Conservation (phyloP, 2,797 vertebrate genomes). For the Lepus oiostolus region DNA sequence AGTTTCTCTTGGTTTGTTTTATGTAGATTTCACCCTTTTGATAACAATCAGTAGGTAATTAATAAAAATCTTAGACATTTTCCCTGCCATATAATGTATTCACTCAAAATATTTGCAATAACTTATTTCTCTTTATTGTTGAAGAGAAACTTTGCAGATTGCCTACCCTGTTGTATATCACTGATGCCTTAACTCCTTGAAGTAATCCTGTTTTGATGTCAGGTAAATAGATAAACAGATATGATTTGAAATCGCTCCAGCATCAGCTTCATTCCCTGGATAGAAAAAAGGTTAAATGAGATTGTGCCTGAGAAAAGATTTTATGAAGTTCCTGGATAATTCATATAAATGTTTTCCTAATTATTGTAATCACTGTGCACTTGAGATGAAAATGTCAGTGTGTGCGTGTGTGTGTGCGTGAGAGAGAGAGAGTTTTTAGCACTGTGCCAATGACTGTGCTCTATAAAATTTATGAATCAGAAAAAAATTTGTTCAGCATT, state of each 20-base stretch:
- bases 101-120: not conserved
- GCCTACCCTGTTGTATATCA: not conserved
- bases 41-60: not conserved
- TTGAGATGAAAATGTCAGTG: not conserved
- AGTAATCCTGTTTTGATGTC: not conserved
- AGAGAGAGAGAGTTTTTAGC: not conserved
- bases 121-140: not conserved
- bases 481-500: not conserved
- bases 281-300: not conserved
- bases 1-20: not conserved
- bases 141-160: not conserved
- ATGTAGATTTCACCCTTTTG: not conserved
- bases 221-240: not conserved
- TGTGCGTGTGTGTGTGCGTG: not conserved
- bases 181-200: not conserved
- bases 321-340: not conserved
- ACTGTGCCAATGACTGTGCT: not conserved
- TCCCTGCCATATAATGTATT: not conserved
- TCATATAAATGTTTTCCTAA: not conserved
- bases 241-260: not conserved
- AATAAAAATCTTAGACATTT: not conserved
- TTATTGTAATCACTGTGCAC: not conserved
- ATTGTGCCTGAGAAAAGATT: not conserved
- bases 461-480: not conserved
- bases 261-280: not conserved